Percentiles rank a stretch among this genome's conserved stretches.
Evolutionary conservation across 2,113 vertebrate species (phyloP).

Genomic region (Gracilinanus agilis): DNA sequence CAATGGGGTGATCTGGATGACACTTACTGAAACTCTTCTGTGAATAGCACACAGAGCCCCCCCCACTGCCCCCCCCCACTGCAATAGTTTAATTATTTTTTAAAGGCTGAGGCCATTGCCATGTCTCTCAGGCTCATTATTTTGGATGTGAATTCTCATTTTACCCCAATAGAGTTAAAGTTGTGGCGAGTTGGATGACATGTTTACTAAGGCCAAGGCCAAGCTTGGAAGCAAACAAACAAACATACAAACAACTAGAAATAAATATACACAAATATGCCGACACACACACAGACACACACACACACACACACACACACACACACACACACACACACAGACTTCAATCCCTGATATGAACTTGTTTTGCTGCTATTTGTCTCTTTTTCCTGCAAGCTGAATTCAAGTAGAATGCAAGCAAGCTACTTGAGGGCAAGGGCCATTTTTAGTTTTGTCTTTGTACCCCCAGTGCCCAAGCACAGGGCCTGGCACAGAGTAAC

Average conservation of each 20-base stretch:
- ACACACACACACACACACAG: not conserved
- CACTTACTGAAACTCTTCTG: constrained; percentile 1
- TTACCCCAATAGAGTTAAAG: constrained; percentile 1
- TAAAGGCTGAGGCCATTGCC: constrained; percentile 12
- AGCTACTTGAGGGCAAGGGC: not conserved
- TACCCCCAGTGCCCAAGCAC: not conserved
- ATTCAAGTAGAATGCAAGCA: not conserved
- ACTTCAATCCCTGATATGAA: constrained; percentile 37
- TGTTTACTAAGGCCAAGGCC: not conserved
- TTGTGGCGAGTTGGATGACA: not conserved
- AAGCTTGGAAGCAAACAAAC: constrained; percentile 22
- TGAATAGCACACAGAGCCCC: not conserved
- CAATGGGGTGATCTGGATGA: constrained; percentile 24
- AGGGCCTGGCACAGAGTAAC: not conserved
- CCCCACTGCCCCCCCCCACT: no score
- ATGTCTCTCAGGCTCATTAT: constrained; percentile 16
- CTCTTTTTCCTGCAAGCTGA: constrained; percentile 39
- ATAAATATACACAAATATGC: not conserved
- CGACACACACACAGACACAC: not conserved
- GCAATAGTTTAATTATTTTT: not conserved
- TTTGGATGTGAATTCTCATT: constrained; percentile 40
- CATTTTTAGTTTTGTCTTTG: not conserved
- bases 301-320: not conserved
- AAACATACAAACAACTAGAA: not conserved
- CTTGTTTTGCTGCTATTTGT: constrained; percentile 33